Conservation (phyloP, 2,888 invertebrate genomes). For the Mesodorylaimus sp. region DNA sequence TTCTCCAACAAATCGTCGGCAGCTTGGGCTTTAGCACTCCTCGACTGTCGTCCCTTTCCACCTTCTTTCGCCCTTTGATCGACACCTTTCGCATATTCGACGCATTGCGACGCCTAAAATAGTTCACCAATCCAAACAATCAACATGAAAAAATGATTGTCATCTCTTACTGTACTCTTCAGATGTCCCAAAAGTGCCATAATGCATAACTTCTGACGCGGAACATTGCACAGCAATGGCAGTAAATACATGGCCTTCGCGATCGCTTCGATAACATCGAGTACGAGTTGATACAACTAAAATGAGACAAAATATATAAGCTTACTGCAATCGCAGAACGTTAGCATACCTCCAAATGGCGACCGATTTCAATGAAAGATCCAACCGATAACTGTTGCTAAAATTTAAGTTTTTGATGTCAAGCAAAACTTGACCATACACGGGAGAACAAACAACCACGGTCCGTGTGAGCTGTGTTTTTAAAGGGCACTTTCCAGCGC, state of each 20-base stretch:
- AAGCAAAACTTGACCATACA: too few relatives aligned
- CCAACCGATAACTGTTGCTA: too few relatives aligned
- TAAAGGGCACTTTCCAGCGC: too few relatives aligned
- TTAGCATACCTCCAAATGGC: neutral
- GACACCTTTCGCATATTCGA: too few relatives aligned
- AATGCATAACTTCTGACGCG: conserved; percentile 20
- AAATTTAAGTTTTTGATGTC: too few relatives aligned
- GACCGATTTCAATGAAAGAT: conserved; percentile 4
- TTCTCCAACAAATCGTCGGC: too few relatives aligned
- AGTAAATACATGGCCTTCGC: conserved; percentile 15
- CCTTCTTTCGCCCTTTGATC: too few relatives aligned
- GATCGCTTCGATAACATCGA: neutral
- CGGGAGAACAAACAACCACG: too few relatives aligned
- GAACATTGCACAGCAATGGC: conserved; percentile 19
- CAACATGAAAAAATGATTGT: neutral
- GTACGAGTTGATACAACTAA: neutral
- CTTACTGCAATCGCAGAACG: neutral
- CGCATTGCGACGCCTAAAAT: too few relatives aligned
- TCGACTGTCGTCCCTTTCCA: too few relatives aligned
- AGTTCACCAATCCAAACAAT: neutral
- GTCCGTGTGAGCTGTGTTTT: too few relatives aligned
- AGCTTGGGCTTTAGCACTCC: too few relatives aligned
- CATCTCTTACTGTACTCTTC: conserved; percentile 18
- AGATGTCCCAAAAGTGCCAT: conserved; percentile 20
- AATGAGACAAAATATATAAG: neutral